Evolutionary conservation across 2,113 vertebrate species (phyloP).

Genomic region (Pomatostomus ruficeps): DNA sequence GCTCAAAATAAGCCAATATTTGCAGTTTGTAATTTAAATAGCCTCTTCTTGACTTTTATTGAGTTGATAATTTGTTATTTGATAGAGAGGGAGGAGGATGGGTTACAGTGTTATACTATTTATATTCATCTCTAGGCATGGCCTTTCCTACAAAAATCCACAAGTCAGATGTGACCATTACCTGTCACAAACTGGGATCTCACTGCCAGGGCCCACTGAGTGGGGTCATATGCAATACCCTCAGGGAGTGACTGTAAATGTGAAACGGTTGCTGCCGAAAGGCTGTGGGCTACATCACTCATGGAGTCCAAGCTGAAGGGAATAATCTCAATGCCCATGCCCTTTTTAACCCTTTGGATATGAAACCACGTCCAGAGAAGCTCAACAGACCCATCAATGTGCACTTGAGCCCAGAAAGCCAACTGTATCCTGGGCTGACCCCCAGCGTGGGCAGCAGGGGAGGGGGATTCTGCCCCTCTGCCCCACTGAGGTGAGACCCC

Average conservation of each 20-base stretch:
- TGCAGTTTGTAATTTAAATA: not conserved
- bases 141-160: not conserved
- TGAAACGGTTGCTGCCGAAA: not conserved
- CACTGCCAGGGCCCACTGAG: not conserved
- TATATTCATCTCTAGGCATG: not conserved
- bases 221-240: rapidly evolving
- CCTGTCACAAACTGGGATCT: not conserved
- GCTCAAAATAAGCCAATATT: not conserved
- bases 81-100: not conserved
- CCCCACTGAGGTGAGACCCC: not conserved
- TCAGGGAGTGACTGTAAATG: no score
- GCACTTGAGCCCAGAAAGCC: not conserved
- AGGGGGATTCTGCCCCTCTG: not conserved
- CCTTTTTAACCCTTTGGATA: not conserved
- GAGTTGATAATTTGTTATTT: not conserved
- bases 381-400: not conserved
- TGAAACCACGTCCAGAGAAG: not conserved
- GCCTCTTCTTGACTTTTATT: not conserved
- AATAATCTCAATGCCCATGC: rapidly evolving
- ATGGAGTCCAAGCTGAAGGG: not conserved
- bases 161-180: not conserved
- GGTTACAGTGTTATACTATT: not conserved
- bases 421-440: not conserved
- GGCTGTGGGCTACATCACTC: not conserved
- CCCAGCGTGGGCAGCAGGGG: not conserved